Percentiles rank a stretch among this genome's conserved stretches.
Evolutionary conservation across 2,888 invertebrate species (phyloP).

Genomic region (Clanis bilineata): DNA sequence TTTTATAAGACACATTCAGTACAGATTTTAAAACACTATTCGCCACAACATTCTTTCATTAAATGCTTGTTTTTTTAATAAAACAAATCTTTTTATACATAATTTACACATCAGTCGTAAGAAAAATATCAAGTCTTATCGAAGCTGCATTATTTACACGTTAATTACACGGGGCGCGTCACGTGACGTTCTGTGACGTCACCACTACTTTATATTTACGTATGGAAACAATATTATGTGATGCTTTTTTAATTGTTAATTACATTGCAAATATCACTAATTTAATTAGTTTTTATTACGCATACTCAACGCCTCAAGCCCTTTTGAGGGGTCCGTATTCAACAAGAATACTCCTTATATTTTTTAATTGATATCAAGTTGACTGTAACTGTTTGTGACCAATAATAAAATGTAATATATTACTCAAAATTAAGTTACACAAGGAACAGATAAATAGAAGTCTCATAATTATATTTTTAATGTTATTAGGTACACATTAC

Average conservation of each 20-base stretch:
- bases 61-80: conserved; percentile 19
- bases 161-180: conserved; percentile 25
- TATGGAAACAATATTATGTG: background rate
- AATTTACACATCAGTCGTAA: conserved; percentile 73
- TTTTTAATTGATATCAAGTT: no score
- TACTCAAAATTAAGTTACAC: no score
- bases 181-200: background rate
- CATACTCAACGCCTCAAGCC: background rate
- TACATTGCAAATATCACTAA: no score
- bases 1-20: no score
- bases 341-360: no score
- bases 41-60: conserved; percentile 30
- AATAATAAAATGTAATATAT: no score
- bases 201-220: background rate
- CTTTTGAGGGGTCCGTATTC: no score
- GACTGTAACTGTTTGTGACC: no score
- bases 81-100: conserved; percentile 37
- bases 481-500: no score
- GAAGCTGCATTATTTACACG: conserved; percentile 45
- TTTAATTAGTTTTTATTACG: background rate
- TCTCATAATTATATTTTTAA: no score
- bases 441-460: no score
- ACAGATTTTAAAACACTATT: conserved; percentile 20
- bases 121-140: conserved; percentile 55
- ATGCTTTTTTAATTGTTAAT: background rate